phyloP scores from a whole-genome alignment of 1,140 invertebrate genomes.

The Saccostrea echinata region DNA sequence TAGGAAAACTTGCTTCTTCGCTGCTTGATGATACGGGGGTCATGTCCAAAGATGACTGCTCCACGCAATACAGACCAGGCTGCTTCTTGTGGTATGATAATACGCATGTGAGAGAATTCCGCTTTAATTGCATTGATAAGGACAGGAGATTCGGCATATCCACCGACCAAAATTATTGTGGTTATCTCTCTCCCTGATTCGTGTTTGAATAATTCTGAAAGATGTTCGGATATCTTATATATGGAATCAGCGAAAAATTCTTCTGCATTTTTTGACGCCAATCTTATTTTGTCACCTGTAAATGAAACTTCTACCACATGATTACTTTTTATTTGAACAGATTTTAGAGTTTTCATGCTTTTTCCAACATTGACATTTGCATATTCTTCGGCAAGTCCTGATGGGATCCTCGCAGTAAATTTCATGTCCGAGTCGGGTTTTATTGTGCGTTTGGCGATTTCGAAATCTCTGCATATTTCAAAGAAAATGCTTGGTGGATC shows the following conservation, averaged over 20 bases:
- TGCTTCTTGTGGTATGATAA: conserved; percentile 22
- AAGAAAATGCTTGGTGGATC: not conserved
- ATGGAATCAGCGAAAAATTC: not conserved
- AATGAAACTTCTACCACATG: conserved; percentile 8
- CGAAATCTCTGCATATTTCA: not conserved
- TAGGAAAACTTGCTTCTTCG: conserved; percentile 24
- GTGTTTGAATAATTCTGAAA: conserved; percentile 13
- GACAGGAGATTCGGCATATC: conserved; percentile 42
- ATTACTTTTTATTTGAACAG: not conserved
- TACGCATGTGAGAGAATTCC: not conserved
- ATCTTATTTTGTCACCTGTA: conserved; percentile 11
- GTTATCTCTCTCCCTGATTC: not conserved
- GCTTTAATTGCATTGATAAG: not conserved
- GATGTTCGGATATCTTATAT: conserved; percentile 18
- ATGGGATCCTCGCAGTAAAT: not conserved
- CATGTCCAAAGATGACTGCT: conserved; percentile 42
- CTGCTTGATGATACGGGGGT: not conserved
- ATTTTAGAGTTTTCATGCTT: not conserved
- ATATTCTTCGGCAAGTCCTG: not conserved
- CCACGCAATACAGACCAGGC: conserved; percentile 20
- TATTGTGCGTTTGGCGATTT: not conserved
- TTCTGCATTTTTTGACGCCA: not conserved
- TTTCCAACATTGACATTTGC: not conserved
- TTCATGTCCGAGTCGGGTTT: not conserved
- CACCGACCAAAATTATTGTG: conserved; percentile 31